Base-by-base conservation (phyloP, 2,888 invertebrate species). In the Pollenia griseotomentosa region DNA sequence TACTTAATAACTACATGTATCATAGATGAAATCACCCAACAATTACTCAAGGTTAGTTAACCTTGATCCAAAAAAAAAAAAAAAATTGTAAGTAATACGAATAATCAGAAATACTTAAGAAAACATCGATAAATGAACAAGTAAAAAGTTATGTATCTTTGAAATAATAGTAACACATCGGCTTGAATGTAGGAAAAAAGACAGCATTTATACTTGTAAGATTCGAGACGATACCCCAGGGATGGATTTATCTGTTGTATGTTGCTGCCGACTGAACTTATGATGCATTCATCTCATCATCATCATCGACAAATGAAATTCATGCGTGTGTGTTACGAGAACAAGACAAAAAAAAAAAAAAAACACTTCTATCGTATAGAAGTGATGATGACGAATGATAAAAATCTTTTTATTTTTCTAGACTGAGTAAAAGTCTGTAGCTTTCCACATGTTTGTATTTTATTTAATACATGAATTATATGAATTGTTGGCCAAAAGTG, bases 181-280 rank as follows among this genome's bases (percentile, higher is more conserved):
- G 23, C 3, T 48, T 16, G 19, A 44, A 23, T 59, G n/a, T 23
- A 48, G 23, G 9, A 63, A 42, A 61, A 73, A 65, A 48, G 48
- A 65, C 6, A 16, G 19, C 51, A 57, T n/a, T 66, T 55, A n/a
- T 40, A 46, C 16, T 42, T 68, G 40, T 16, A 19, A 55, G 77
- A 77, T 63, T 40, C 55, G 42, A 55, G 74, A 74, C 48, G 70
- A 90, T 89, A 87, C 91, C 90, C 91, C 88, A 82, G 91, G 91
- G 91, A 92, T 89, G 89, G 90, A 92, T 92, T 84, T 87, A 87
- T 81, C 63, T 78, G 81, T 78, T 84, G 53, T 90, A 90, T 33
- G 65, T 61, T 66, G 74, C 44, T 75, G 68, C 59, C 82, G 59
- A 46, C 48, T 16, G 33, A 68, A 80, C 88, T 89, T 85, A 71